phyloP scores from a whole-genome alignment of 2,797 vertebrate species.

The Lithobates sylvaticus region DNA sequence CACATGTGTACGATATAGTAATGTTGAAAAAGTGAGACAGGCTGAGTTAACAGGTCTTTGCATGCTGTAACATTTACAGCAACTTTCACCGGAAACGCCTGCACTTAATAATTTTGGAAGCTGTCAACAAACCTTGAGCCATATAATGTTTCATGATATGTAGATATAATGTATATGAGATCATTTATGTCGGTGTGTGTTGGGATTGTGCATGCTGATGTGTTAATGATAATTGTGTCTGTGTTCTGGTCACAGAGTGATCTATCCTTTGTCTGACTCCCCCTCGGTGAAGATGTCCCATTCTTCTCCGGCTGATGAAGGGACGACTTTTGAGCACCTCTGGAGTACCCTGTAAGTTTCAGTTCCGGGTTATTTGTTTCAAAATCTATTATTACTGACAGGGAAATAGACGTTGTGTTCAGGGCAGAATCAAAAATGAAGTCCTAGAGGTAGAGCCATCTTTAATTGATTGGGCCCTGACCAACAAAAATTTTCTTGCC shows the following conservation, averaged over 20 bases:
- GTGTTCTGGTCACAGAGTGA: conserved; percentile 75
- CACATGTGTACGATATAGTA: no score
- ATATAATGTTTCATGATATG: neutral
- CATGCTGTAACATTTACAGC: no score
- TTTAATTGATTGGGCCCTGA: no score
- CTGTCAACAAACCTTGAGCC: no score
- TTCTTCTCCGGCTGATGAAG: conserved; percentile 85
- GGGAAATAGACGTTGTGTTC: no score
- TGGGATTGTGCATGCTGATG: conserved; percentile 5
- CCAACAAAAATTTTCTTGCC: no score
- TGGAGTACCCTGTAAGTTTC: conserved; percentile 95
- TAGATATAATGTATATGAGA: neutral
- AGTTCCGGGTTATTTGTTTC: neutral
- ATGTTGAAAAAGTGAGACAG: no score
- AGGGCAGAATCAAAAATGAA: no score
- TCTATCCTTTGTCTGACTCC: conserved; percentile 79
- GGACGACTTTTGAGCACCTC: conserved; percentile 92
- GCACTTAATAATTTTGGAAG: no score
- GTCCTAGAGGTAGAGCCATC: no score
- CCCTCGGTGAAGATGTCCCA: conserved; percentile 88
- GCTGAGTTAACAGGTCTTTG: no score
- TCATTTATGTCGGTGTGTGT: neutral
- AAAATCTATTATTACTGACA: neutral
- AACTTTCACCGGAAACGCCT: no score
- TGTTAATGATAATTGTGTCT: conserved; percentile 31